These are phyloP conservation scores for Andrena minutula DNA, from an alignment of 2,888 invertebrate genomes.

Conservation along the genomic window DNA sequence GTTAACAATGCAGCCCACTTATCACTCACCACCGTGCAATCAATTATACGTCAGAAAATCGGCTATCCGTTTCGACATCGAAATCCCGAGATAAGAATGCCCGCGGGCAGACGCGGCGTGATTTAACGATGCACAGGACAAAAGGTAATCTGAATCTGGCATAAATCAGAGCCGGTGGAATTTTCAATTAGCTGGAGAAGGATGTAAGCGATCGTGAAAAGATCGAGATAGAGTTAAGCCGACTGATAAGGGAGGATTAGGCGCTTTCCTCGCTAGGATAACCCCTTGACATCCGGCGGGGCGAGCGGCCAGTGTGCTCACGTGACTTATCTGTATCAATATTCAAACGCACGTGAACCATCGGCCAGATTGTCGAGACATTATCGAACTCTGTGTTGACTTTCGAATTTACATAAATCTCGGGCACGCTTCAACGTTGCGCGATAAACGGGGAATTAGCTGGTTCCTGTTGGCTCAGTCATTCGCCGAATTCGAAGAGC, in stretches of 20 bases:
- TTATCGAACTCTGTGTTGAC: conserved; percentile 68
- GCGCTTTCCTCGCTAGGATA: neutral
- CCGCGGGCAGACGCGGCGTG: neutral
- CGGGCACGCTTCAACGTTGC: conserved; percentile 36
- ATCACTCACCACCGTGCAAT: conserved; percentile 19
- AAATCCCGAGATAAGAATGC: conserved; percentile 30
- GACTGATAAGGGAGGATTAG: conserved; percentile 43
- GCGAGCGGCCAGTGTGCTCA: conserved; percentile 64
- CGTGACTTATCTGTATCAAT: conserved; percentile 64
- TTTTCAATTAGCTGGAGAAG: conserved; percentile 33
- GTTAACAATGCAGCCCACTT: conserved; percentile 33
- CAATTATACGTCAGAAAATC: conserved; percentile 16
- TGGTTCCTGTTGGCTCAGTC: neutral
- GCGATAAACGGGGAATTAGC: neutral
- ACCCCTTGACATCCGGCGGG: conserved; percentile 40
- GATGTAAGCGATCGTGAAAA: conserved; percentile 3
- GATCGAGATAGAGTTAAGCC: neutral
- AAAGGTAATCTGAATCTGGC: neutral
- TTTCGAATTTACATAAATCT: conserved; percentile 67
- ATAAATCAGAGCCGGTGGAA: neutral
- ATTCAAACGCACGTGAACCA: conserved; percentile 73
- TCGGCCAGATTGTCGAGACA: conserved; percentile 75
- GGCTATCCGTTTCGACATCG: conserved; percentile 19
- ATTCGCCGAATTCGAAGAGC: neutral
- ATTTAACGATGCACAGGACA: conserved; percentile 1